Conservation (phyloP, 2,113 vertebrate species). For the Smithornis capensis region DNA sequence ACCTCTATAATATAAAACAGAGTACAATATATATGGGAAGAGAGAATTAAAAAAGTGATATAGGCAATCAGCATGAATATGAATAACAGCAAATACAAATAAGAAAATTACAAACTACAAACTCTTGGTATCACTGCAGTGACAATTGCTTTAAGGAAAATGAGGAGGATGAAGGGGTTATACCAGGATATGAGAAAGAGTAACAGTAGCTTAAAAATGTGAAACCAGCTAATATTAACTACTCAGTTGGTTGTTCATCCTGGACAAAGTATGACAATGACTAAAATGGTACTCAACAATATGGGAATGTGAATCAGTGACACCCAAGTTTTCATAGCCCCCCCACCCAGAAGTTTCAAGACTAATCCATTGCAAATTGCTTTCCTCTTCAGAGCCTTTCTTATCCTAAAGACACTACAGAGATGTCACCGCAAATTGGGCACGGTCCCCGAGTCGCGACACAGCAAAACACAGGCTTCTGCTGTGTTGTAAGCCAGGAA, state of each 20-base stretch:
- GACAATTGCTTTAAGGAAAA: not conserved
- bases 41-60: not conserved
- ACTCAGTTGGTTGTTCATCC: not conserved
- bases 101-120: not conserved
- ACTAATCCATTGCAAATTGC: not conserved
- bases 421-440: no score
- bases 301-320: not conserved
- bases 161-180: not conserved
- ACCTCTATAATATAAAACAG: not conserved
- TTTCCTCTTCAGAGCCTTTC: not conserved
- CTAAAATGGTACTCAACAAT: not conserved
- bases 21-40: not conserved
- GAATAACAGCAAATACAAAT: not conserved
- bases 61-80: not conserved
- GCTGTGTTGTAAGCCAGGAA: no score
- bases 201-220: not conserved
- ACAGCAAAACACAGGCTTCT: no score
- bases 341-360: not conserved
- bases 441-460: no score
- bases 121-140: not conserved
- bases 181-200: not conserved
- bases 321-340: not conserved
- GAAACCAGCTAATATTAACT: not conserved
- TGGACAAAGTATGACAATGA: not conserved
- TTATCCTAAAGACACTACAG: not conserved